These are phyloP conservation scores for Rhabdophis nuchalis DNA, from an alignment of 2,797 vertebrate species.

Conservation along the genomic window DNA sequence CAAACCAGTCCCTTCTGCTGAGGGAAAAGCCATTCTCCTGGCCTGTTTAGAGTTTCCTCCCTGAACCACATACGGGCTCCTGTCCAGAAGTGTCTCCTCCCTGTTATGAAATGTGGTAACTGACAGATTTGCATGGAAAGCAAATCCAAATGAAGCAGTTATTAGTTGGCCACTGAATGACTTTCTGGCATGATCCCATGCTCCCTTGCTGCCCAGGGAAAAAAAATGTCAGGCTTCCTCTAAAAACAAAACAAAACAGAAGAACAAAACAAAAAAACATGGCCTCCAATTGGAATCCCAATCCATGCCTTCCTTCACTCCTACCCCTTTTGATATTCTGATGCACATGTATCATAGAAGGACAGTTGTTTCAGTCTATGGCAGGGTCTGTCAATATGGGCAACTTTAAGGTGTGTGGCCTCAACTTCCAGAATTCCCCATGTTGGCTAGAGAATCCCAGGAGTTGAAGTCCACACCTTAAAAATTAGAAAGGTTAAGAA, in stretches of 20 bases:
- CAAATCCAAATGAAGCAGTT: conserved; percentile 13
- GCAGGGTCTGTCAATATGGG: neutral
- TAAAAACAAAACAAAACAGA: conserved; percentile 28
- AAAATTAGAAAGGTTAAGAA: too few relatives aligned
- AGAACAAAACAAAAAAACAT: conserved; percentile 32
- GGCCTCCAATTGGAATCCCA: conserved; percentile 34
- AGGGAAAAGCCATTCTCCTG: conserved; percentile 6
- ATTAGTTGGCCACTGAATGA: conserved; percentile 10
- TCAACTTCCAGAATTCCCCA: too few relatives aligned
- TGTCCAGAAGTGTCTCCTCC: conserved; percentile 21
- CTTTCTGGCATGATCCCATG: conserved; percentile 38
- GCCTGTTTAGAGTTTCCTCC: conserved; percentile 32
- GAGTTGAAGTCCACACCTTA: too few relatives aligned
- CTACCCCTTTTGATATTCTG: conserved; percentile 21
- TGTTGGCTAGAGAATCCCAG: too few relatives aligned
- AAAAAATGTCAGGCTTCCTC: conserved; percentile 33
- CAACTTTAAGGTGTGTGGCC: neutral
- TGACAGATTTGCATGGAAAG: conserved; percentile 3
- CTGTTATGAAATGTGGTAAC: conserved; percentile 27
- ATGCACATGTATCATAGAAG: neutral
- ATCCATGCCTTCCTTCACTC: neutral
- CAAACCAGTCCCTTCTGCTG: neutral
- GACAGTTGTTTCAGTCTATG: neutral
- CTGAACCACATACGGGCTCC: conserved; percentile 17
- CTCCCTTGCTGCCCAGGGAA: conserved; percentile 37